Evolutionary conservation across 2,797 vertebrate genomes (phyloP).

Genomic region (Loris lydekkerianus): DNA sequence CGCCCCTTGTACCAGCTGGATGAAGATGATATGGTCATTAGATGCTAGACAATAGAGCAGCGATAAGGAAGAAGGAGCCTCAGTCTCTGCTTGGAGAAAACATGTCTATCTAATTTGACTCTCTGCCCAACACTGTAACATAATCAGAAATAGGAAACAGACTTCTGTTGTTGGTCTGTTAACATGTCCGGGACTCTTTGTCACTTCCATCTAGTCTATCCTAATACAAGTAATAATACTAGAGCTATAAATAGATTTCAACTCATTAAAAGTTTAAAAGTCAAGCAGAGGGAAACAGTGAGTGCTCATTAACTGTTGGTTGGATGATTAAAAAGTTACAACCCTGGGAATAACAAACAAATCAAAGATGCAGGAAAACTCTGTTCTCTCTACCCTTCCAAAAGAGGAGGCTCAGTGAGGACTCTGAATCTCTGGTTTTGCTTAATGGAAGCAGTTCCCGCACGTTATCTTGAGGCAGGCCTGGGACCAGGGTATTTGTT

Average conservation of each 20-base stretch:
- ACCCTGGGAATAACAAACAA: neutral
- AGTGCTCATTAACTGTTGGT: neutral
- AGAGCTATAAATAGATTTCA: neutral
- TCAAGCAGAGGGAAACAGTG: neutral
- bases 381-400: neutral
- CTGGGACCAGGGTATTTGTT: constrained; percentile 80
- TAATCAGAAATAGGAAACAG: neutral
- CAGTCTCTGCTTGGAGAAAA: neutral
- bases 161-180: neutral
- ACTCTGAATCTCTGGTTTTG: constrained; percentile 62
- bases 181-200: neutral
- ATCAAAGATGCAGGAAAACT: neutral
- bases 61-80: neutral
- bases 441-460: constrained; percentile 70
- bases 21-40: neutral
- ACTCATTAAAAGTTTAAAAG: neutral
- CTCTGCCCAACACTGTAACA: neutral
- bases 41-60: neutral
- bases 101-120: neutral
- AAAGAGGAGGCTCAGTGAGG: neutral
- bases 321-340: neutral
- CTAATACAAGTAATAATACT: neutral
- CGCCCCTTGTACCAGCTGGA: neutral
- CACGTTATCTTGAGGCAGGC: constrained; percentile 64
- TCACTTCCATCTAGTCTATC: neutral